These are phyloP conservation scores for Scomber japonicus DNA, from an alignment of 2,113 vertebrate genomes.

Conservation along the genomic window DNA sequence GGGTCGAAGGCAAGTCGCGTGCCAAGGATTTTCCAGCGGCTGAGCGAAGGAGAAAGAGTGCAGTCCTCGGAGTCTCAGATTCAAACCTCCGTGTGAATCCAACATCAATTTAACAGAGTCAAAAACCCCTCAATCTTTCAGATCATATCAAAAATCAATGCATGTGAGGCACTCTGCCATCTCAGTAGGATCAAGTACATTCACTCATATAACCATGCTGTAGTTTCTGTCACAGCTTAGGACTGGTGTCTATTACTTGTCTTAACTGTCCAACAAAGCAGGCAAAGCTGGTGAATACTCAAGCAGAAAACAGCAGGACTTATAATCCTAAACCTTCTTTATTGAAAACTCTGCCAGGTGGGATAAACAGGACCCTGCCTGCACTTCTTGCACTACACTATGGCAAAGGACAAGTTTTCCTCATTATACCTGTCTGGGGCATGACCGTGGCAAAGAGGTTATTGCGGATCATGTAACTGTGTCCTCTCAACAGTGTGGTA, in stretches of 20 bases:
- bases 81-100: slow-evolving; percentile 28
- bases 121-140: slow-evolving; percentile 50
- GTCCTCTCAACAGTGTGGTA: slow-evolving; percentile 15
- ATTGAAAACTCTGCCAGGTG: not conserved
- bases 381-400: not conserved
- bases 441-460: slow-evolving; percentile 9
- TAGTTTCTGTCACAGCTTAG: slow-evolving; percentile 5
- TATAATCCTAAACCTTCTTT: slow-evolving; percentile 2
- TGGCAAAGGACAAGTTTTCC: not conserved
- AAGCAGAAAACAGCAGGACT: not conserved
- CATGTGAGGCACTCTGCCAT: slow-evolving; percentile 23
- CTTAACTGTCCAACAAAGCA: not conserved
- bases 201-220: not conserved
- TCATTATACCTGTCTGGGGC: slow-evolving; percentile 4
- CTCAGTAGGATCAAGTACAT: slow-evolving; percentile 4
- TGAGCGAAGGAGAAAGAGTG: slow-evolving; percentile 15
- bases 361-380: not conserved
- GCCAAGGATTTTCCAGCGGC: slow-evolving; percentile 45
- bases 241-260: not conserved
- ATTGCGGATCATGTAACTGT: not conserved
- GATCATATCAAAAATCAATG: slow-evolving; percentile 59
- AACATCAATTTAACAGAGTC: slow-evolving; percentile 47
- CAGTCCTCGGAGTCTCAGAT: not conserved
- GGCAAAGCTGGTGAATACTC: not conserved
- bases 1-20: slow-evolving; percentile 40